Evolutionary conservation across 1,140 invertebrate genomes (phyloP), one percentile per base, ranked within the genome.

Genomic region (Bombus superbus): DNA sequence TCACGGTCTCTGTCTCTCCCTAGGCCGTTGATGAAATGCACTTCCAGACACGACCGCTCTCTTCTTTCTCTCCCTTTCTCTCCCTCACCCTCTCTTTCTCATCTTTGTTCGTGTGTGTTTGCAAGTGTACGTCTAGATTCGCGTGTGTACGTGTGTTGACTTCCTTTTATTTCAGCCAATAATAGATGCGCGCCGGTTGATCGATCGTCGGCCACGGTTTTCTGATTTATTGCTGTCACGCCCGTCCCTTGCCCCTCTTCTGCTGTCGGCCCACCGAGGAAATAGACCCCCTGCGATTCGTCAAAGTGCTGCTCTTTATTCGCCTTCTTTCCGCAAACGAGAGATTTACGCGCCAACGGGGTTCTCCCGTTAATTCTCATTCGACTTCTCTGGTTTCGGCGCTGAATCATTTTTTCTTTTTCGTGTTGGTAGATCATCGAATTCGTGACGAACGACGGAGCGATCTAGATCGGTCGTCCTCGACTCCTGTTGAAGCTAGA

Each of bases 21-120:
- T 81, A 85, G 78, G 68, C 84, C 90, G 91, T 91, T 92, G 91
- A 93, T 93, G 91, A 94, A 93, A 93, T 93, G 91, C 92, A 94
- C 88, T 91, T 87, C 85, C 91, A 89, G 89, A 89, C 89, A 81
- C 87, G 78, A 71, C 71, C 74, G 73, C 86, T 90, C 86, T 86
- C 80, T 68, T 81, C 88, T 88, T 86, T 71, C 73, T 83, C 78
- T 81, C 68, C 40, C 40, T 38, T 44, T 28, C 68, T 75, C 78
- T 64, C 68, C 32, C 47, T 8, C 9, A 40, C 35, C 22, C 42
- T 53, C 64, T 42, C 76, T 25, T 47, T 47, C 28, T 57, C 38
- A 68, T 59, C 53, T 74, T 75, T 77, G 89, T 89, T 77, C 86
- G 44, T 47, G 8, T 62, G 71, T 72, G 80, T 84, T 28, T n/a